Evolutionary conservation across 2,797 vertebrate species (phyloP), one percentile per base, ranked within the genome.

Genomic region (Pyrocephalus nanus): DNA sequence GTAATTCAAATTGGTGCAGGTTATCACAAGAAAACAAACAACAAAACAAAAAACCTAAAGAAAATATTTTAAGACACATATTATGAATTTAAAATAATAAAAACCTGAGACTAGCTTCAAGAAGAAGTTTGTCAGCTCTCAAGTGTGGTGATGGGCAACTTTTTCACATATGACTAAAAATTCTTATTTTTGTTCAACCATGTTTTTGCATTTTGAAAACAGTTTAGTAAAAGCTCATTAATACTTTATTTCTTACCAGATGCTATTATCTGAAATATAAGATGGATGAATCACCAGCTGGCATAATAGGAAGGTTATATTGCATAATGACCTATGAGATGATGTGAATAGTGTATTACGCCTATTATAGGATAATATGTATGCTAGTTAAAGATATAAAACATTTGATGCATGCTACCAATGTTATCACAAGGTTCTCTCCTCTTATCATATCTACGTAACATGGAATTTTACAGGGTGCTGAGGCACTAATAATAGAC

Each of bases 401-500:
- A 57, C 4, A 9, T 70, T 66, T 47, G n/a, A 66, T 58, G 30
- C 4, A 21, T n/a, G 30, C 6, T 87, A 36, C 6, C 20, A 40
- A 70, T 0, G 0, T 82, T 82, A 25, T 15, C 22, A 22, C 40
- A 54, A 72, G 3, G 7, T 82, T 75, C 5, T 60, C 4, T 91
- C 26, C 50, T 87, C 34, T 2, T 72, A 27, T 16, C 15, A 14
- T 58, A 2, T 57, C 38, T 69, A 38, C 0, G 0, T 42, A 64
- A 25, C 2, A 3, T 32, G 18, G 78, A 62, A 73, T 62, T 72
- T 20, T 86, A 16, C 12, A 54, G 32, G 42, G 11, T 82, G 22
- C 15, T 73, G 40, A 73, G 50, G 6, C 29, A 70, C 15, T 90
- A 79, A 90, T 76, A 65, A 80, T 9, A 70, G 75, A 67, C n/a